Conservation (phyloP, 2,888 invertebrate species). For the Rhodophaea formosa region DNA sequence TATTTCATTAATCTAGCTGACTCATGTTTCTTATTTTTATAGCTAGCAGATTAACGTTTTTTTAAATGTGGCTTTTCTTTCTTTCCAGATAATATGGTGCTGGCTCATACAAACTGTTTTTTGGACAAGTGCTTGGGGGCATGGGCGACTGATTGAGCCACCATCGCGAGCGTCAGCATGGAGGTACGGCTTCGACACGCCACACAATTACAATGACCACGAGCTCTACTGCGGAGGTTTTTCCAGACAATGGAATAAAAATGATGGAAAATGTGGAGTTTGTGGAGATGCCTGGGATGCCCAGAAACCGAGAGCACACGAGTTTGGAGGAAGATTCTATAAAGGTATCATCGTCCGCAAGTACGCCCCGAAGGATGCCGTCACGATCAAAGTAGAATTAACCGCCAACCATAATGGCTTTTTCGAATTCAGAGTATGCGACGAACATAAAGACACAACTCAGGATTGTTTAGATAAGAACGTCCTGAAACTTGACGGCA, state of each 20-base stretch:
- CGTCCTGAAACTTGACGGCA: constrained; percentile 80
- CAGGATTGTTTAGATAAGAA: constrained; percentile 90
- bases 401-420: constrained; percentile 93
- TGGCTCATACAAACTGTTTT: constrained; percentile 48
- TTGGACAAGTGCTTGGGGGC: constrained; percentile 73
- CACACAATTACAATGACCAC: constrained; percentile 94
- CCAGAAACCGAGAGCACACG: constrained; percentile 86
- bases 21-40: no score
- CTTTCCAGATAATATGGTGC: constrained; percentile 67
- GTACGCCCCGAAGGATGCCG: constrained; percentile 84
- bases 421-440: constrained; percentile 92
- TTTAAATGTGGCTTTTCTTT: constrained; percentile 18
- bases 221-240: constrained; percentile 94
- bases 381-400: constrained; percentile 89
- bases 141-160: constrained; percentile 90
- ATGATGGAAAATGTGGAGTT: constrained; percentile 91
- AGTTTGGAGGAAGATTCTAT: constrained; percentile 91
- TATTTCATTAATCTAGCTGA: no score
- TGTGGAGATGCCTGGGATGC: constrained; percentile 93
- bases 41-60: neutral
- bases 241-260: constrained; percentile 89
- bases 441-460: constrained; percentile 84
- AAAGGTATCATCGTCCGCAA: constrained; percentile 90
- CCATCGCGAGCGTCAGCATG: constrained; percentile 93
- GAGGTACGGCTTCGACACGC: constrained; percentile 93